Evolutionary conservation across 2,888 invertebrate genomes (phyloP), one percentile per base, ranked within the genome.

Genomic region (Apodemia hepburni): DNA sequence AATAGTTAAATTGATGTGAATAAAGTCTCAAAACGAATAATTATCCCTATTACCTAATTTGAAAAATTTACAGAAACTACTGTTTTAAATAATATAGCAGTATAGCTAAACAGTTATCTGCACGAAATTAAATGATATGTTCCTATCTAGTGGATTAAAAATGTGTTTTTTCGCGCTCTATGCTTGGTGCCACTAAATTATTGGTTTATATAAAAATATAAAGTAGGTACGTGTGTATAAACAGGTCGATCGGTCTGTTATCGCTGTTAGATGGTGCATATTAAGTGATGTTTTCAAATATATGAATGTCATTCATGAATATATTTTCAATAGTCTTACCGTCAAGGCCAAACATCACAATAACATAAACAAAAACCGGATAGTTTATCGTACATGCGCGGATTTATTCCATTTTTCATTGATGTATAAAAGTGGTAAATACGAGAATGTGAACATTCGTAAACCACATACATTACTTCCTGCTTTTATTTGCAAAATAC

Each of bases 331-430:
- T 27, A 54, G 51, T 82, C 84, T 84, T 82, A 84, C 83, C 85
- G 75, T 74, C 84, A 87, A 87, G 87, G 87, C 12, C 81, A 82
- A 76, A 66, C 72, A 75, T 75, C 80, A 79, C 75, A 75, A 76
- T 78, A 81, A 75, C 81, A 82, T 84, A 84, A 85, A 84, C 83
- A 83, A 78, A 84, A 87, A 84, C 84, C 84, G 84, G 85, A 81
- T 71, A 75, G 78, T 82, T 79, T 77, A 79, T 77, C 33, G 33
- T 8, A 33, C 7, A 78, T 78, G 80, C 78, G 78, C 12, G 11
- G 1, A 54, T 18, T 18, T 11, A 54, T 12, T 12, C 18, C 6
- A 54, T 54, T 54, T 38, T 49, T 18, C 49, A 49, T 27, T 54
- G 22, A 22, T 54, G 42, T 42, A 42, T 42, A 42, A 42, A 42